Evolutionary conservation across 35 echinoderm and acorn worm genomes (phyloP), one percentile per base, ranked within the genome.

Genomic region (Apostichopus parvimensis): DNA sequence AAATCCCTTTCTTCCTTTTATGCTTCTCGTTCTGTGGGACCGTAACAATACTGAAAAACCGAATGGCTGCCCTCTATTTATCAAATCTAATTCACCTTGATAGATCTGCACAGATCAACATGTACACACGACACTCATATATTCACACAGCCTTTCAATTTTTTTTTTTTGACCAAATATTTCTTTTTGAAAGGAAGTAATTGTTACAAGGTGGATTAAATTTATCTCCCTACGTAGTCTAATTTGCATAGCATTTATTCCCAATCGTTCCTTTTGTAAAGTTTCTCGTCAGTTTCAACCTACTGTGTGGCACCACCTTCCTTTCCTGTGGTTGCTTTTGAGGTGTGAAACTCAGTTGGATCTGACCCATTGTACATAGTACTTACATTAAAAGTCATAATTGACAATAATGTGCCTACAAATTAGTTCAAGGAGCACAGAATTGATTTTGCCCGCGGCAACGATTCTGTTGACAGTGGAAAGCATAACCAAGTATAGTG

Each of bases 331-430:
- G 71, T 75, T 75, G 14, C 71, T 75, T 73, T 75, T 18, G 71
- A 75, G 71, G 71, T 75, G 71, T 75, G 71, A 75, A 75, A 18
- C 71, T 75, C 71, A 20, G 71, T 75, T 75, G 71, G 71, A 75
- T 75, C n/a, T 75, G 71, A 75, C 71, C 71, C 71, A 75, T 75
- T 75, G 71, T 75, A 75, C 71, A 75, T 75, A 75, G 15, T 75
- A 13, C 71, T 22, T 75, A 75, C 15, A 75, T 75, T 75, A 75
- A 45, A 73, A 75, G 71, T 75, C 71, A 75, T 75, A 75, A 75
- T 75, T 75, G 14, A 7, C 14, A 20, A 18, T 18, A 75, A 22
- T 75, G 71, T 75, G 71, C n/a, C 1, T 75, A 75, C 15, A 75
- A 75, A 75, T 75, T 18, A 75, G 17, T 75, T 75, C 71, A 75